Conservation (phyloP, 2,797 vertebrate species). For the Tolypeutes matacus region DNA sequence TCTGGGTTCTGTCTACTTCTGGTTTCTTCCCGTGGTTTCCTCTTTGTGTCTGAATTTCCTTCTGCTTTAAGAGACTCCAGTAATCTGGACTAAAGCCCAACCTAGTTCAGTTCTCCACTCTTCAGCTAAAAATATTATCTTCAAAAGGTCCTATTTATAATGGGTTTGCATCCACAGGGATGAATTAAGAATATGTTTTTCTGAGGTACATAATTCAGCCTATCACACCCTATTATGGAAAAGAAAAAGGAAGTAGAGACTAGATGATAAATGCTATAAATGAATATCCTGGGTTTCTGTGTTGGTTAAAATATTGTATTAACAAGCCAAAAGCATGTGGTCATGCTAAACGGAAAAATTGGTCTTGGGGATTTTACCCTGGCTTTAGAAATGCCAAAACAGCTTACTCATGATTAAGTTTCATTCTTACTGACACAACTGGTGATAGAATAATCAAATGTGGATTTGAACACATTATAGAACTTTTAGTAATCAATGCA, state of each 20-base stretch:
- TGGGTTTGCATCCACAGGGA: too few relatives aligned
- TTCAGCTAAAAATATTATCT: too few relatives aligned
- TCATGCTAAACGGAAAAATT: conserved; percentile 8
- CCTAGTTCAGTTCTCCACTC: too few relatives aligned
- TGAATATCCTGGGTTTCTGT: neutral
- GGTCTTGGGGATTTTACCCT: neutral
- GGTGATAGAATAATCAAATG: conserved; percentile 11
- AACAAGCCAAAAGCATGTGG: neutral
- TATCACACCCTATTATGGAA: neutral
- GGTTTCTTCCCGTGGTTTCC: too few relatives aligned
- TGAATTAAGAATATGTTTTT: too few relatives aligned
- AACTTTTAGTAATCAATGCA: neutral
- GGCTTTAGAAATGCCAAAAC: neutral
- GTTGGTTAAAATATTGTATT: conserved; percentile 20
- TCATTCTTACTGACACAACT: conserved; percentile 3
- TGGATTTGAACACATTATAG: neutral
- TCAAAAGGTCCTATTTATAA: too few relatives aligned
- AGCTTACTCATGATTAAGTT: neutral
- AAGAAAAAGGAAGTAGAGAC: conserved; percentile 7
- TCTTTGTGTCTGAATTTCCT: too few relatives aligned
- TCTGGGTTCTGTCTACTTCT: too few relatives aligned
- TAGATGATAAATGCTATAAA: conserved; percentile 29
- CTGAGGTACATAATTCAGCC: too few relatives aligned
- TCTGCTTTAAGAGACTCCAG: too few relatives aligned
- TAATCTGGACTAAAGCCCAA: too few relatives aligned